Conservation (phyloP, 2,113 vertebrate species). For the Caranx melampygus region DNA sequence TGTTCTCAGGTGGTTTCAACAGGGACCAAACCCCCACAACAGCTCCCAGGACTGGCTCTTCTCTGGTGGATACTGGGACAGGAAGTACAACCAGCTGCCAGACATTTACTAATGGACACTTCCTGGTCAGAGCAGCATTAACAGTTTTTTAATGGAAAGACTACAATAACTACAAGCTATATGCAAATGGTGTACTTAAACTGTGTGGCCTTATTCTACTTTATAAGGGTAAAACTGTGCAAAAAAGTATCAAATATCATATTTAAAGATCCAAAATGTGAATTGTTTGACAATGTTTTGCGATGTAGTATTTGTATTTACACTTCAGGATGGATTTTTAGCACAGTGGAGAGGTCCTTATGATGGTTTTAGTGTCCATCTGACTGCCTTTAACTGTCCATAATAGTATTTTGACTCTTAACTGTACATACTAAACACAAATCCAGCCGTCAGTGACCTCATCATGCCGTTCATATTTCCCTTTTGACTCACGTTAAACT, state of each 20-base stretch:
- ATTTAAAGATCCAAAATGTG: slow-evolving; percentile 38
- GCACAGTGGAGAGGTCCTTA: slow-evolving; percentile 13
- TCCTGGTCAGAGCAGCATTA: slow-evolving; percentile 10
- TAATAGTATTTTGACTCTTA: slow-evolving; percentile 44
- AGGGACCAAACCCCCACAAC: slow-evolving; percentile 92
- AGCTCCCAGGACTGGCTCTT: slow-evolving; percentile 95
- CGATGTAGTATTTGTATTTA: slow-evolving; percentile 48
- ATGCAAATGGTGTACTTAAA: slow-evolving; percentile 40
- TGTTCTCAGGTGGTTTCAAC: slow-evolving; percentile 93
- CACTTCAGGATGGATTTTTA: slow-evolving; percentile 33
- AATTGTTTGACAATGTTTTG: slow-evolving; percentile 30
- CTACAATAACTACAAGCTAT: slow-evolving; percentile 23
- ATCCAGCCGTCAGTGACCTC: slow-evolving; percentile 36
- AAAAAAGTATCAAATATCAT: slow-evolving; percentile 36
- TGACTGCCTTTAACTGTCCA: slow-evolving; percentile 58
- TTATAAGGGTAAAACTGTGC: slow-evolving; percentile 10
- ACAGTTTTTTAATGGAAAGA: not conserved
- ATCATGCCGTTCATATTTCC: not conserved
- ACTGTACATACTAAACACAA: slow-evolving; percentile 38
- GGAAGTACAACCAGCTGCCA: slow-evolving; percentile 91
- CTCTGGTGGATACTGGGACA: slow-evolving; percentile 94
- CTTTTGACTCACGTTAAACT: not conserved
- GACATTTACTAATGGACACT: slow-evolving; percentile 92
- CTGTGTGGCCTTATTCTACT: slow-evolving; percentile 58
- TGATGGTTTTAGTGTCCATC: slow-evolving; percentile 39